A percentile compares a stretch with the other conserved stretches of the same genome.
Evolutionary conservation across 2,797 vertebrate genomes (phyloP).

Genomic region (Enteromius fasciolatus): DNA sequence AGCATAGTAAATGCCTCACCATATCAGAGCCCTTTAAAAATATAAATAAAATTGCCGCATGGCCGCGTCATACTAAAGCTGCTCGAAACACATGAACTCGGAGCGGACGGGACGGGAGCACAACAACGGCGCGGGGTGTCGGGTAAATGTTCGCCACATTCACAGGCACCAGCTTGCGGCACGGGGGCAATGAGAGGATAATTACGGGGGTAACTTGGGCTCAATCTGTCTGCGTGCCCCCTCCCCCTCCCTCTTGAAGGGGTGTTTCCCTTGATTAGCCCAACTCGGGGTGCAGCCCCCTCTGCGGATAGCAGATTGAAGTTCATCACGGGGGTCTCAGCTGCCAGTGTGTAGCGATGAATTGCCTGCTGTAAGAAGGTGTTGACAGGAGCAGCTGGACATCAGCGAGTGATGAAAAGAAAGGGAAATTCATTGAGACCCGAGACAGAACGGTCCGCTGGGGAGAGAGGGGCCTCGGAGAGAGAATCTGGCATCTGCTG

Average conservation of each 20-base stretch:
- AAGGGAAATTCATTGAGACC: slow-evolving; percentile 91
- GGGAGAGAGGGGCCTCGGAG: slow-evolving; percentile 66
- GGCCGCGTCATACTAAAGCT: slow-evolving; percentile 44
- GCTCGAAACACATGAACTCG: slow-evolving; percentile 42
- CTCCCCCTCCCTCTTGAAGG: slow-evolving; percentile 73
- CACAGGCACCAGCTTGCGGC: slow-evolving; percentile 79
- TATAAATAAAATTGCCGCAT: slow-evolving; percentile 61
- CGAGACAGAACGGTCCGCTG: slow-evolving; percentile 83
- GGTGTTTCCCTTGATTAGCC: slow-evolving; percentile 85
- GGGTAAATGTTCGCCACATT: slow-evolving; percentile 70
- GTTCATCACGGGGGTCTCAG: slow-evolving; percentile 92
- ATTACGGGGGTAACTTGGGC: slow-evolving; percentile 80
- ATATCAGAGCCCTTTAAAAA: slow-evolving; percentile 72
- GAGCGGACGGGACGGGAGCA: slow-evolving; percentile 50
- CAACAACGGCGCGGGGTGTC: slow-evolving; percentile 66
- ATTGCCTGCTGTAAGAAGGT: slow-evolving; percentile 95
- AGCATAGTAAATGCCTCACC: slow-evolving; percentile 74
- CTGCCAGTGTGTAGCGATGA: slow-evolving; percentile 92
- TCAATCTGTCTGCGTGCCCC: slow-evolving; percentile 79
- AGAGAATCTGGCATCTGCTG: slow-evolving; percentile 76
- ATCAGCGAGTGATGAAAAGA: slow-evolving; percentile 93
- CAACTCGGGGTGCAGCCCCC: slow-evolving; percentile 83
- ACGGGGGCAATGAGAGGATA: slow-evolving; percentile 79
- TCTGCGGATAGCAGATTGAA: slow-evolving; percentile 87
- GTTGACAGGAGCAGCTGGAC: slow-evolving; percentile 99